These are phyloP conservation scores for Cynoglossus semilaevis DNA, from an alignment of 2,113 vertebrate species.

Conservation along the genomic window DNA sequence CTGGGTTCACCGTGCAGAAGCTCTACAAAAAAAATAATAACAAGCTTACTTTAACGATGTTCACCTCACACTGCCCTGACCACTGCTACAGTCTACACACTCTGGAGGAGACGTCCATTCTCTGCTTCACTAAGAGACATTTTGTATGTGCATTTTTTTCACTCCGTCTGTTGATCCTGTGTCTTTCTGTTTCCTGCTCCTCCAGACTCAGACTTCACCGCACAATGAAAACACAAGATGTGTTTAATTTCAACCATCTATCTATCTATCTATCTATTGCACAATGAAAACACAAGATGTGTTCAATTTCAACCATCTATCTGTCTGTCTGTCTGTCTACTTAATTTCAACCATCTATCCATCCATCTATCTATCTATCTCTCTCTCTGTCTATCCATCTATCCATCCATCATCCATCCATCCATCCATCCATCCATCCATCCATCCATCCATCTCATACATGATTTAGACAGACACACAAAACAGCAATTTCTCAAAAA, in stretches of 20 bases:
- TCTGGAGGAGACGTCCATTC: constrained; percentile 57
- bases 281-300: too few species aligned
- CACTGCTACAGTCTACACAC: constrained; percentile 21
- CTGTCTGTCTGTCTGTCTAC: too few species aligned
- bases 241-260: background rate
- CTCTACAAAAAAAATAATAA: constrained; percentile 26
- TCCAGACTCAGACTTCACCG: background rate
- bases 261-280: too few species aligned
- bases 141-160: constrained; percentile 29
- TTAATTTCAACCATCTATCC: background rate
- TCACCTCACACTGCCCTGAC: constrained; percentile 41
- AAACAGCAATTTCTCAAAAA: too few species aligned
- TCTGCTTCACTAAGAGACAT: constrained; percentile 33
- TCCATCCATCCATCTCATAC: too few species aligned
- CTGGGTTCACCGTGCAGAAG: too few species aligned
- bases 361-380: too few species aligned
- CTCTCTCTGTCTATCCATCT: too few species aligned
- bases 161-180: constrained; percentile 53
- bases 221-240: too few species aligned
- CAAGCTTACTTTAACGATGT: constrained; percentile 47
- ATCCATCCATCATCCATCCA: too few species aligned
- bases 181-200: constrained; percentile 40
- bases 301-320: background rate
- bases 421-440: too few species aligned
- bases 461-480: too few species aligned